Percentiles rank a stretch among this genome's conserved stretches.
Evolutionary conservation across 2,888 invertebrate species (phyloP).

Genomic region (Pemphredon lugubris): DNA sequence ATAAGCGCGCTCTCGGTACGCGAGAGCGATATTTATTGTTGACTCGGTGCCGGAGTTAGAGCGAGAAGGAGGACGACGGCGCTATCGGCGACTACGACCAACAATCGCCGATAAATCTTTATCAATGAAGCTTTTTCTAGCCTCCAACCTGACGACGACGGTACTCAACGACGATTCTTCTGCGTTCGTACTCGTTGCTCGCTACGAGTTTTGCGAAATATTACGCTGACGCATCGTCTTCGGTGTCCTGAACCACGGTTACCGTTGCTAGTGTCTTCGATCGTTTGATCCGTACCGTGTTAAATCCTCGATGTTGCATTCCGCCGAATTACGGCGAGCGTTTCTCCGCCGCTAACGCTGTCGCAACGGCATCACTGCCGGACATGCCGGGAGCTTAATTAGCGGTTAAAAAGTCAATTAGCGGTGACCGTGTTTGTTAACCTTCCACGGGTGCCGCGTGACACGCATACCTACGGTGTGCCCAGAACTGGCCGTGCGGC

Average conservation of each 20-base stretch:
- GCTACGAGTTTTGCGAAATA: no score
- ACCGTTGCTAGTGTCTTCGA: conserved; percentile 12
- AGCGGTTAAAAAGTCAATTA: conserved; percentile 76
- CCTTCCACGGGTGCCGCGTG: conserved; percentile 65
- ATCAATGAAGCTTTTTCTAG: no score
- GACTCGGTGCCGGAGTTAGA: conserved; percentile 20
- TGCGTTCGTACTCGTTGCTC: no score
- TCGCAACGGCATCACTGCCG: conserved; percentile 53
- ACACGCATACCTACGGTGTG: conserved; percentile 60
- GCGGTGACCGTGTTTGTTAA: conserved; percentile 74
- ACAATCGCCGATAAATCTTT: no score
- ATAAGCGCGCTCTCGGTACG: conserved; percentile 3
- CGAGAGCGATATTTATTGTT: conserved; percentile 37
- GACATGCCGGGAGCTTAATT: conserved; percentile 68
- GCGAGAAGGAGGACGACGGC: conserved; percentile 18
- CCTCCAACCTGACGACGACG: no score
- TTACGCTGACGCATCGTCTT: no score
- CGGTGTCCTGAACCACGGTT: no score
- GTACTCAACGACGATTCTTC: no score
- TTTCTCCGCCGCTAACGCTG: conserved; percentile 16
- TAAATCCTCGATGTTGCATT: background rate
- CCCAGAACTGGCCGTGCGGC: no score
- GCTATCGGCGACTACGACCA: no score
- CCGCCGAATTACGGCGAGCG: background rate
- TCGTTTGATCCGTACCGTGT: background rate